Base-by-base conservation (phyloP, 2,113 vertebrate genomes). In the Leptodactylus fuscus region DNA sequence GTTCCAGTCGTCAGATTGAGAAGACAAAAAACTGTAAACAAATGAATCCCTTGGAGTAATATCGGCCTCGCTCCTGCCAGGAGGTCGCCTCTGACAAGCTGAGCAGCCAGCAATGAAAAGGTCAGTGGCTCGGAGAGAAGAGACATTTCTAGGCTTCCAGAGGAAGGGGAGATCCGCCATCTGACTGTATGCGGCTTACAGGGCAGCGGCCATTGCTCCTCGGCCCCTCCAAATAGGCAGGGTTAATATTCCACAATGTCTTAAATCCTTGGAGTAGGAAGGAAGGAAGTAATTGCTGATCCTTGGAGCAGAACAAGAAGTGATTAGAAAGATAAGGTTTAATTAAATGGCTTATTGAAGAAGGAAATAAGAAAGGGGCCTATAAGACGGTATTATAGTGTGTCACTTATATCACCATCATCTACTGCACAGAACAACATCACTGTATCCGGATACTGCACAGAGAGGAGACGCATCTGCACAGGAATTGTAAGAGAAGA, bases 271-370 rank as follows among this genome's bases (percentile, higher is more conserved):
- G 13, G 60, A 70, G 76, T 20, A 70, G 24, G 76, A 85, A 85
- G 83, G 75, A 80, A 85, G 76, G 75, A 85, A 85, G 83, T 53
- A 85, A 85, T 80, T 79, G 83, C 83, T 80, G 83, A 85, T 85
- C 83, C 18, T 34, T 85, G 75, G 83, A 85, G 27, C 83, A 85
- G 83, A 85, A 79, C 83, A 79, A 80, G 60, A 85, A 70, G 83
- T 70, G 83, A 85, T 85, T 85, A 80, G 65, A 85, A 69, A 79
- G 83, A 85, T 70, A 85, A 71, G 83, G 65, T 85, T 79, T 85
- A 85, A 85, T 85, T 85, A 85, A 85, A 85, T 80, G 65, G 83
- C 76, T 85, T 79, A 79, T 79, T 85, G 75, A 79, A 80, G 22
- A 85, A 70, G 48, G 48, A 79, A 79, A 80, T 85, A 85, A 79